Evolutionary conservation across 2,797 vertebrate species (phyloP), one percentile per base, ranked within the genome.

Genomic region (Rhincodon typus): DNA sequence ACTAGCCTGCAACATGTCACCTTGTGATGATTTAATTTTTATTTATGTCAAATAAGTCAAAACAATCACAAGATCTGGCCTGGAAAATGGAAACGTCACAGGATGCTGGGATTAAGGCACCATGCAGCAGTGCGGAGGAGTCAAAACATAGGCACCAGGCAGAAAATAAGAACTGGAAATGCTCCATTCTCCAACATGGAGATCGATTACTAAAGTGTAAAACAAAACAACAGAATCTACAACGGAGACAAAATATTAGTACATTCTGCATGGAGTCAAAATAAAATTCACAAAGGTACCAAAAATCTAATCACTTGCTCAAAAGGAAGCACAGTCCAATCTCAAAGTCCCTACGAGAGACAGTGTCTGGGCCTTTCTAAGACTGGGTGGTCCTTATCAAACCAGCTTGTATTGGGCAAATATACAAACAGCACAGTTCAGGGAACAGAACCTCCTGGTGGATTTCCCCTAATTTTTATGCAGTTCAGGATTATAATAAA

Each of bases 31-130:
- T 19, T 46, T 19, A 6, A 15, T 7, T 13, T 30, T 88, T 86
- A 38, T 17, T 8, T n/a, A 30, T 50, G 46, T 66, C 46, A 57
- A 38, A 90, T 82, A 19, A 38, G 57, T 38, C 34, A 30, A 34
- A 91, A 25, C 84, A 87, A 87, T 90, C 87, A 62, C 27, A 27
- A 57, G 87, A 66, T 17, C 34, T 0, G 5, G 38, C 3, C 10
- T 93, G 90, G 90, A 67, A 69, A 93, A 93, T 69, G n/a, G n/a
- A 42, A 42, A 42, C 34, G n/a, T 93, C 21, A 27, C 8, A 69
- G 8, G n/a, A 34, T 42, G 90, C n/a, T 93, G n/a, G 66, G 69
- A 93, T 69, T 67, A 93, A 93, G 66, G 90, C 90, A 93, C 90
- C 90, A 69, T 25, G 3, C 66, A 69, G n/a, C 90, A 90, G 87